Conservation (phyloP, 2,113 vertebrate species). For the Alexandromys fortis region DNA sequence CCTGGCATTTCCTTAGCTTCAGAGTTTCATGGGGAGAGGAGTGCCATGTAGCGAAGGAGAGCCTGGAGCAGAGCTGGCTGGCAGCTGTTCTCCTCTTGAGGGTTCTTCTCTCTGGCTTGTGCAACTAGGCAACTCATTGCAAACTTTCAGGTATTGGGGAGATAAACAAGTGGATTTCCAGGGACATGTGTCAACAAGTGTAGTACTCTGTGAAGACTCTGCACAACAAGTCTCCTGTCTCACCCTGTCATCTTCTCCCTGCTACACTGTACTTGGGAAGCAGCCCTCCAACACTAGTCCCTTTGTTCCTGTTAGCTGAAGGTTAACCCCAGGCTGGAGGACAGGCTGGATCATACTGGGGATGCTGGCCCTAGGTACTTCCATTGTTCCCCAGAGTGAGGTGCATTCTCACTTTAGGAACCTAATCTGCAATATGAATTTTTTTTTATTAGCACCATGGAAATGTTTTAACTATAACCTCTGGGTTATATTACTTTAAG, state of each 20-base stretch:
- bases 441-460: slow-evolving; percentile 70
- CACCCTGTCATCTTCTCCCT: neutral
- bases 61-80: neutral
- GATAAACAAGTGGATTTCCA: neutral
- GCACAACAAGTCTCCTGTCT: neutral
- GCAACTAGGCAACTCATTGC: neutral
- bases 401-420: neutral
- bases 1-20: neutral
- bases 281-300: neutral
- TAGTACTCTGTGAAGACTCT: neutral
- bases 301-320: neutral
- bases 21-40: neutral
- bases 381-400: neutral
- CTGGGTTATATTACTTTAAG: slow-evolving; percentile 38
- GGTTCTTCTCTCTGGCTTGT: neutral
- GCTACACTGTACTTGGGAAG: neutral
- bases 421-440: neutral
- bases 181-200: neutral
- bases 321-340: neutral
- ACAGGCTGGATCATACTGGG: neutral
- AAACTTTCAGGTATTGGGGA: neutral
- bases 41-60: neutral
- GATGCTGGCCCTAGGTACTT: neutral
- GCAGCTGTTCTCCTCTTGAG: neutral
- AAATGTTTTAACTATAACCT: slow-evolving; percentile 51